Conservation (phyloP, 2,888 invertebrate species). For the Schrankia costaestrigalis region DNA sequence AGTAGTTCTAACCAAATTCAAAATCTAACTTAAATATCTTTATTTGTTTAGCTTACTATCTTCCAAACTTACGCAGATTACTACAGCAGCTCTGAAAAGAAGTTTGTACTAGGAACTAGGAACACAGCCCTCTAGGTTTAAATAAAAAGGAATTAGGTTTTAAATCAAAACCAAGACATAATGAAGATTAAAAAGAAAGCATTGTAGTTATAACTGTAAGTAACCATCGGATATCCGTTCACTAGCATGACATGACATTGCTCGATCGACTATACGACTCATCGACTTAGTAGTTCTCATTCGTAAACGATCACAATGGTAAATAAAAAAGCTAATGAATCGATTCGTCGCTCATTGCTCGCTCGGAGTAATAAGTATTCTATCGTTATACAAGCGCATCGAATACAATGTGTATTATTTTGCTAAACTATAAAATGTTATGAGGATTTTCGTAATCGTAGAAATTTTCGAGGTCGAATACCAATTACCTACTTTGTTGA, state of each 20-base stretch:
- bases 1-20: no score
- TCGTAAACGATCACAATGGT: conserved; percentile 32
- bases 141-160: no score
- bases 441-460: conserved; percentile 19
- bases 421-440: conserved; percentile 27
- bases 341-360: conserved; percentile 42
- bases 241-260: conserved; percentile 11
- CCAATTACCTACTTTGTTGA: no score
- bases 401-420: conserved; percentile 29
- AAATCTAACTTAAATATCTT: no score
- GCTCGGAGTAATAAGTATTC: conserved; percentile 35
- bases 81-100: no score
- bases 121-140: no score
- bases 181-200: no score
- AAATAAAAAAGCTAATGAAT: conserved; percentile 52
- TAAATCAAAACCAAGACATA: no score
- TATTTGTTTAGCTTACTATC: no score
- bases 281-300: conserved; percentile 19
- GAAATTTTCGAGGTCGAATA: conserved; percentile 19
- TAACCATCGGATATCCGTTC: conserved; percentile 10
- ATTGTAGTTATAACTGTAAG: no score
- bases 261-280: conserved; percentile 14
- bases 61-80: no score
- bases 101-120: no score
- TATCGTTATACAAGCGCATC: conserved; percentile 24